phyloP scores from a whole-genome alignment of 2,113 vertebrate species.

The Pangasianodon gigas region DNA sequence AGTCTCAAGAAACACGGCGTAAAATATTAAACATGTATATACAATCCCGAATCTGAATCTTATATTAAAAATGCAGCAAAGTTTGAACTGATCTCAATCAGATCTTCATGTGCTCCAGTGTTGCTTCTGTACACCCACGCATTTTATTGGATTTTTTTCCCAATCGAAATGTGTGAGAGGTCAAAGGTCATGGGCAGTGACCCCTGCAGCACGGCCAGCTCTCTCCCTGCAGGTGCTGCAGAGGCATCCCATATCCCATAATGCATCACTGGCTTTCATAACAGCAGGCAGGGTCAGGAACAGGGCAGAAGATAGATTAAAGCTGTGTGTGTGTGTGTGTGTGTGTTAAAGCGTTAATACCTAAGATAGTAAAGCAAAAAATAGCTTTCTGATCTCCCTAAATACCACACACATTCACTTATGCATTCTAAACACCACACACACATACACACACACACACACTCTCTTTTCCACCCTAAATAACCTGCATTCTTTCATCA shows the following conservation, averaged over 20 bases:
- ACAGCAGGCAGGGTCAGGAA: conserved; percentile 30
- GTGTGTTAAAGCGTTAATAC: neutral
- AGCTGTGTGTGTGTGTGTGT: neutral
- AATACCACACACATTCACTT: neutral
- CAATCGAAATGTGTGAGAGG: neutral
- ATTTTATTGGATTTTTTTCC: neutral
- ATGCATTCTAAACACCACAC: neutral
- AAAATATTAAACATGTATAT: neutral
- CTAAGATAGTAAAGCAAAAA: neutral
- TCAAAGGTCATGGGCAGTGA: conserved; percentile 9
- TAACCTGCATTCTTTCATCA: no score
- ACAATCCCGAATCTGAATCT: neutral
- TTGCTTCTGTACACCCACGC: neutral
- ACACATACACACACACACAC: neutral
- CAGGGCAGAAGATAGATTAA: conserved; percentile 30
- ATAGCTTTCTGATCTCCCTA: neutral
- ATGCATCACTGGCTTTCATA: conserved; percentile 22
- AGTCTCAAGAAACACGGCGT: neutral
- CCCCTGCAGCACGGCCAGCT: neutral
- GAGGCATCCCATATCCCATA: conserved; percentile 1
- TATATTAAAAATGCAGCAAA: neutral
- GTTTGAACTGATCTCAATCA: neutral
- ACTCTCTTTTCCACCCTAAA: neutral
- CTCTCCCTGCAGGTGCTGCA: neutral
- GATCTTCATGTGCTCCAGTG: neutral